These are phyloP conservation scores for Melanotaenia maccullochi DNA, from an alignment of 2,797 vertebrate genomes.

Conservation along the genomic window DNA sequence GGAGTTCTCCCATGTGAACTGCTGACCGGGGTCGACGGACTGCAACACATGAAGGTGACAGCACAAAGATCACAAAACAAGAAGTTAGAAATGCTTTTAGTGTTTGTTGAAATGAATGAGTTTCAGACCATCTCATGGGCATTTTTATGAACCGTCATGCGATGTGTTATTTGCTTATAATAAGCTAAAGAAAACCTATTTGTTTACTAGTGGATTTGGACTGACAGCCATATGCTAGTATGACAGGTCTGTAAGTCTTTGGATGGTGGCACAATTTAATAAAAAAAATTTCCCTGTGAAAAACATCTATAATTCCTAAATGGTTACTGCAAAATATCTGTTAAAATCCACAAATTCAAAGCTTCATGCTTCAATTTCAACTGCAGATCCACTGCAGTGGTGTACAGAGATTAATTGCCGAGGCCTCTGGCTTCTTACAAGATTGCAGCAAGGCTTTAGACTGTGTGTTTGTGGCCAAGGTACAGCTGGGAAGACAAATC, in stretches of 20 bases:
- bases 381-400: not conserved
- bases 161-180: slow-evolving; percentile 5
- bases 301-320: not conserved
- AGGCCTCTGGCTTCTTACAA: not conserved
- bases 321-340: not conserved
- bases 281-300: not conserved
- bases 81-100: slow-evolving; percentile 2
- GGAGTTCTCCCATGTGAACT: slow-evolving; percentile 99
- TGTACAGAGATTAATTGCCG: not conserved
- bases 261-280: not conserved
- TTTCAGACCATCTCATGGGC: slow-evolving; percentile 6
- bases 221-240: not conserved
- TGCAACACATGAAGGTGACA: slow-evolving; percentile 64
- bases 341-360: not conserved
- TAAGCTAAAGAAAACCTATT: not conserved
- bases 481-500: not conserved
- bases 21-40: slow-evolving; percentile 97
- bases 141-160: slow-evolving; percentile 1
- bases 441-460: not conserved
- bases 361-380: not conserved
- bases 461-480: not conserved
- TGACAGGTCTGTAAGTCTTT: not conserved
- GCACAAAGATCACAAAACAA: slow-evolving; percentile 12
- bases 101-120: not conserved
- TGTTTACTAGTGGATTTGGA: not conserved